phyloP scores from a whole-genome alignment of 2,113 vertebrate species.

The Crotalus tigris region DNA sequence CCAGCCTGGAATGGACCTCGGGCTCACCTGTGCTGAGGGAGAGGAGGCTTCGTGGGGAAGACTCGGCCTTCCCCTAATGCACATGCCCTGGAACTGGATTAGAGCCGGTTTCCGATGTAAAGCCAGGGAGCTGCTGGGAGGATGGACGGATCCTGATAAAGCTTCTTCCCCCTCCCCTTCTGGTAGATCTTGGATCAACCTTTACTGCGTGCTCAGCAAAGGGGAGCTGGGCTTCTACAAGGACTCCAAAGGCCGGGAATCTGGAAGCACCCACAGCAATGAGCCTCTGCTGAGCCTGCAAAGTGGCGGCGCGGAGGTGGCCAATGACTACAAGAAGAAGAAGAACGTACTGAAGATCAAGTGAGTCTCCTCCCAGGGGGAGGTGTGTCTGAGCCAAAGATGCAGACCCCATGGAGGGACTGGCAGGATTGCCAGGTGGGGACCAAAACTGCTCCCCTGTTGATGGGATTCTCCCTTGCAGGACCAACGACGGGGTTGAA shows the following conservation, averaged over 20 bases:
- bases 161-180: background rate
- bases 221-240: conserved; percentile 94
- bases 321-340: conserved; percentile 94
- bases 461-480: background rate
- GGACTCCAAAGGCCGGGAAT: conserved; percentile 81
- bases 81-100: background rate
- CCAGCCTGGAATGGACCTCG: background rate
- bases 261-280: conserved; percentile 76
- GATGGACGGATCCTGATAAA: background rate
- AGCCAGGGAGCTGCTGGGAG: background rate
- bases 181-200: conserved; percentile 92
- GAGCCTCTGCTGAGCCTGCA: conserved; percentile 85
- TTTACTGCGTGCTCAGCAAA: conserved; percentile 91
- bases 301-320: conserved; percentile 80
- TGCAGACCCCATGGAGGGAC: background rate
- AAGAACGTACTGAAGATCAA: conserved; percentile 95
- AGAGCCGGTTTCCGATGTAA: background rate
- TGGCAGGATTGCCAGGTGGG: background rate
- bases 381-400: too few relatives aligned
- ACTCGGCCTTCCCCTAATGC: background rate
- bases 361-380: conserved; percentile 54
- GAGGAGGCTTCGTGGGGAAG: background rate
- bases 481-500: conserved; percentile 86
- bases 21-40: background rate
- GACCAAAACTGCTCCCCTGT: too few relatives aligned